Percentiles rank a stretch among this genome's conserved stretches.
These are phyloP conservation scores for Nyctibius bracteatus DNA, from an alignment of 2,113 vertebrate genomes.

Conservation along the genomic window DNA sequence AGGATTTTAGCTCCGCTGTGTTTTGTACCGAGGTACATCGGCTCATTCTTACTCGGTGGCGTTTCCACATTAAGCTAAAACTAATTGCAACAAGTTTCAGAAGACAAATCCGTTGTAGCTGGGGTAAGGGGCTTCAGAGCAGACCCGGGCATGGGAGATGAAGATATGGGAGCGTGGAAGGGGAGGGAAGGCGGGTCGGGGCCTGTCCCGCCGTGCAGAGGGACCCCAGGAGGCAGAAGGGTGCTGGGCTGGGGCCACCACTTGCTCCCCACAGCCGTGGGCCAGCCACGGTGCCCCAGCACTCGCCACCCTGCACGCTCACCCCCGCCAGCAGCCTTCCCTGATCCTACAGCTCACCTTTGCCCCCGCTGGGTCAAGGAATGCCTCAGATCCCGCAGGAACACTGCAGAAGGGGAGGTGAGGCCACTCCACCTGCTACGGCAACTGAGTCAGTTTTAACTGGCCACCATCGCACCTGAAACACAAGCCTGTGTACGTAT, in stretches of 20 bases:
- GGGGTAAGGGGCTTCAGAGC: neutral
- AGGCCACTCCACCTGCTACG: neutral
- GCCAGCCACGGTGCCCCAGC: neutral
- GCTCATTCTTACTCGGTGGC: neutral
- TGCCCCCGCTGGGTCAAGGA: neutral
- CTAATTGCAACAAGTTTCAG: slow-evolving; percentile 1
- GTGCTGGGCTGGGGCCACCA: accelerated
- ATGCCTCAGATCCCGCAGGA: accelerated
- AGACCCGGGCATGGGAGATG: neutral
- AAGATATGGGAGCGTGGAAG: neutral
- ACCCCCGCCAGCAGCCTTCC: neutral
- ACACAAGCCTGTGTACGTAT: accelerated
- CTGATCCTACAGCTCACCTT: neutral
- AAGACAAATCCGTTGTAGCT: neutral
- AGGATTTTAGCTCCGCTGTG: neutral
- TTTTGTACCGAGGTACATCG: neutral
- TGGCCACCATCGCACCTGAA: neutral
- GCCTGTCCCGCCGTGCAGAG: accelerated
- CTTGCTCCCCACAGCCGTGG: too few species aligned
- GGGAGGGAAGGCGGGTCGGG: neutral
- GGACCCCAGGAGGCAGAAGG: neutral
- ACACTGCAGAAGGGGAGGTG: neutral
- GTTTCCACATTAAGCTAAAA: neutral
- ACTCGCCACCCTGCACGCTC: accelerated
- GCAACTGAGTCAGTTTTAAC: accelerated